Evolutionary conservation across 2,888 invertebrate genomes (phyloP).

Genomic region (Tillus elongatus): DNA sequence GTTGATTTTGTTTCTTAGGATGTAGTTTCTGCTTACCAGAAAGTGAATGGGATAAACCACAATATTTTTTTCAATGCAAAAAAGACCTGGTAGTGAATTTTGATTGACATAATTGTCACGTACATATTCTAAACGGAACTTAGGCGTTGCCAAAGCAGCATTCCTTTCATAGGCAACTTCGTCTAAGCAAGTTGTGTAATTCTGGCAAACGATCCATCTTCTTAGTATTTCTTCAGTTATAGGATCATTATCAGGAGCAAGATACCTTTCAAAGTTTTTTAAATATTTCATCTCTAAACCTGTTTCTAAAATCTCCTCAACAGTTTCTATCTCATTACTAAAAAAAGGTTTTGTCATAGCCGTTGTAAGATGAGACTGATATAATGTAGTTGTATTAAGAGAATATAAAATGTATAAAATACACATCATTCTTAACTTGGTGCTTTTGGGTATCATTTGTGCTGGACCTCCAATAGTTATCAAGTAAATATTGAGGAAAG

Average conservation of each 20-base stretch:
- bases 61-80: background rate
- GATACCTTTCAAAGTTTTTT: background rate
- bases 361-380: background rate
- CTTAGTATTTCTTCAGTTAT: background rate
- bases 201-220: background rate
- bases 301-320: background rate
- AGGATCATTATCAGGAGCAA: background rate
- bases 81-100: background rate
- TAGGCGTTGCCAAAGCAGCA: background rate
- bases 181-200: background rate
- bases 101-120: background rate
- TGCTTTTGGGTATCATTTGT: background rate
- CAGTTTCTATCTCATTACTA: background rate
- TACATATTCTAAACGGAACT: background rate
- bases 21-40: background rate
- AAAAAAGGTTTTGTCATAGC: background rate
- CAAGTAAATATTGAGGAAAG: background rate
- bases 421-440: background rate
- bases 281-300: background rate
- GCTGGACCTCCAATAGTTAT: background rate
- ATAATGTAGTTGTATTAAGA: background rate
- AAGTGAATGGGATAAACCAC: background rate
- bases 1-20: background rate
- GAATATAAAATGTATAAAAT: background rate
- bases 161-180: background rate